These are phyloP conservation scores for Tragelaphus oryx DNA, from an alignment of 2,797 vertebrate species.

Conservation along the genomic window DNA sequence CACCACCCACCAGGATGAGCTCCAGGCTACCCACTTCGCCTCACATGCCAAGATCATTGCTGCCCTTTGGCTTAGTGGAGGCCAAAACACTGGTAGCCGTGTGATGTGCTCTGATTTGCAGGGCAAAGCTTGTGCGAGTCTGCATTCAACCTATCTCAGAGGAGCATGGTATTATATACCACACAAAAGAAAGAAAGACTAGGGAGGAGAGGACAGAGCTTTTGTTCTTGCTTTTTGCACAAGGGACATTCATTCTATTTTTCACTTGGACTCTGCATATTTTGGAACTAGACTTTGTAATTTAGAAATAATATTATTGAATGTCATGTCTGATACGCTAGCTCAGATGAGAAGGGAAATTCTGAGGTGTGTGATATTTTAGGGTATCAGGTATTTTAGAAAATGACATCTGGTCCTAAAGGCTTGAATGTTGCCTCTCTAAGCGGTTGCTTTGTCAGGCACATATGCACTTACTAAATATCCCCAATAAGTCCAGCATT, in stretches of 20 bases:
- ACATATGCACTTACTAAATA: background rate
- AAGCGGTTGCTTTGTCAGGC: background rate
- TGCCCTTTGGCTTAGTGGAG: background rate
- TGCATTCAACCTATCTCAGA: background rate
- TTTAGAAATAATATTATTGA: background rate
- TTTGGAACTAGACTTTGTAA: background rate
- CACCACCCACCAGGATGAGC: background rate
- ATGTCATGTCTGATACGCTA: background rate
- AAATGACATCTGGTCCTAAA: constrained; percentile 15
- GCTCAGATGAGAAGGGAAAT: background rate
- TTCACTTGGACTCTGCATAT: background rate
- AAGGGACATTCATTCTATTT: background rate
- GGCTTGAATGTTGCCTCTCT: background rate
- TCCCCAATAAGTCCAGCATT: background rate
- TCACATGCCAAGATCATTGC: background rate
- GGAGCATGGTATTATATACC: background rate
- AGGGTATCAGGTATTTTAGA: background rate
- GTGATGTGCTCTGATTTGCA: background rate
- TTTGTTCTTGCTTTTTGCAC: background rate
- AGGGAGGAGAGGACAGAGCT: background rate
- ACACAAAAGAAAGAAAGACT: background rate
- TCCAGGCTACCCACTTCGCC: background rate
- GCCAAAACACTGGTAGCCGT: background rate
- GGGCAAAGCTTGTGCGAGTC: background rate
- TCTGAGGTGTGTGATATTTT: background rate